Base-by-base conservation (phyloP, 2,113 vertebrate genomes). In the Myiozetetes cayanensis region DNA sequence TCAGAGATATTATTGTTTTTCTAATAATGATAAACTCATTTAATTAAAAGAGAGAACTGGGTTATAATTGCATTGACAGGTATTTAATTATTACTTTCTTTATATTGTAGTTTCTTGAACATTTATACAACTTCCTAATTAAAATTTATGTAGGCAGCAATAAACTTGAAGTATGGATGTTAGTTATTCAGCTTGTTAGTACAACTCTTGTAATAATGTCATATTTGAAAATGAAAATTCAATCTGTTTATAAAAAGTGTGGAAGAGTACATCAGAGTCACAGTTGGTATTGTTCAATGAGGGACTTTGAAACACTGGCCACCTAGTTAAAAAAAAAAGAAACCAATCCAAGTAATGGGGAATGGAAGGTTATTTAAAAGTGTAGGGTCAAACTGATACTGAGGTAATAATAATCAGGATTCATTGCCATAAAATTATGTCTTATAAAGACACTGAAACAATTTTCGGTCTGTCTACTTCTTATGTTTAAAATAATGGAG, bases 1-100 rank as follows among this genome's bases (percentile, higher is more conserved):
- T 95, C 59, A 90, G 20, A 93, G 53, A 87, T 44, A 91, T 70
- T 84, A 14, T 53, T 89, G 28, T 37, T 92, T 97, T 92, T 89
- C 74, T 89, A 95, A 93, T 91, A 87, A 77, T 76, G 67, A 84
- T 58, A 77, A 89, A 75, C n/a, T 94, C 31, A 31, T 90, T 81
- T 90, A 94, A 94, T 94, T 96, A 73, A 89, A 95, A 50, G 44
- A 91, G 35, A 53, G 73, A 94, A 93, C 74, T 62, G 56, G 9
- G 23, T 85, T 96, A 85, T 95, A 93, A 96, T 88, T 96, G 3
- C 39, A 76, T 96, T 96, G 95, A 76, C 85, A 96, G 43, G 35
- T 80, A 96, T 95, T 94, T 96, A 89, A 90, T 94, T 93, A 70
- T 80, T 89, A 58, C 55, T 92, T 62, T 93, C 52, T 30, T 91